Evolutionary conservation across 1,140 invertebrate genomes (phyloP).

Genomic region (Zophobas atratus): DNA sequence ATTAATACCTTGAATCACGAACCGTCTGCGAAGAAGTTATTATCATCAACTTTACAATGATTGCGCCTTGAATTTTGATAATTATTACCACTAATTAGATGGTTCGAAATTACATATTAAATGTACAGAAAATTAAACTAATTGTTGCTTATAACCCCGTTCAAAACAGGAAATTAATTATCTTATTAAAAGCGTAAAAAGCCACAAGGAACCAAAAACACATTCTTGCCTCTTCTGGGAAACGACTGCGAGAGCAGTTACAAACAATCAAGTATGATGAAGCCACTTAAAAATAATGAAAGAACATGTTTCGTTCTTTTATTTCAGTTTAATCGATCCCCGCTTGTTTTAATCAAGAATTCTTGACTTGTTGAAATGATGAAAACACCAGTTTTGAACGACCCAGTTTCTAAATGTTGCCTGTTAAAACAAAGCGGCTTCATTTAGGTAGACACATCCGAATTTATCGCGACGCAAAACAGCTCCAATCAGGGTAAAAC

Average conservation of each 20-base stretch:
- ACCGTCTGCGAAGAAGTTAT: background rate
- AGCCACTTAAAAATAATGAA: conserved; percentile 1
- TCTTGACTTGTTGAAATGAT: background rate
- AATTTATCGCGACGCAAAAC: conserved; percentile 1
- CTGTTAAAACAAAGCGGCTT: background rate
- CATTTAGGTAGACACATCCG: background rate
- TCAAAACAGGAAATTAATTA: background rate
- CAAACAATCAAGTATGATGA: background rate
- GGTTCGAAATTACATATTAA: too few species aligned
- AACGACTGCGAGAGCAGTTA: background rate
- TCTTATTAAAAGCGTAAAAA: background rate
- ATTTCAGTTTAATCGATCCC: background rate
- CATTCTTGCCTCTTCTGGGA: background rate
- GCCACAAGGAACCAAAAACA: background rate
- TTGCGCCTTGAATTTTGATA: background rate
- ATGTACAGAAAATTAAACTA: background rate
- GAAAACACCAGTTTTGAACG: too few species aligned
- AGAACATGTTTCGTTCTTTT: background rate
- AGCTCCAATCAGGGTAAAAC: conserved; percentile 3
- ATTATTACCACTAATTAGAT: background rate
- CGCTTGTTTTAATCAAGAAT: background rate
- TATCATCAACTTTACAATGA: background rate
- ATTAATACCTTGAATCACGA: background rate
- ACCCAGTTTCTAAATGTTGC: too few species aligned
- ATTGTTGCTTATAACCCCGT: background rate